These are phyloP conservation scores for Nymphalis io DNA, from an alignment of 1,140 invertebrate genomes.

Conservation along the genomic window DNA sequence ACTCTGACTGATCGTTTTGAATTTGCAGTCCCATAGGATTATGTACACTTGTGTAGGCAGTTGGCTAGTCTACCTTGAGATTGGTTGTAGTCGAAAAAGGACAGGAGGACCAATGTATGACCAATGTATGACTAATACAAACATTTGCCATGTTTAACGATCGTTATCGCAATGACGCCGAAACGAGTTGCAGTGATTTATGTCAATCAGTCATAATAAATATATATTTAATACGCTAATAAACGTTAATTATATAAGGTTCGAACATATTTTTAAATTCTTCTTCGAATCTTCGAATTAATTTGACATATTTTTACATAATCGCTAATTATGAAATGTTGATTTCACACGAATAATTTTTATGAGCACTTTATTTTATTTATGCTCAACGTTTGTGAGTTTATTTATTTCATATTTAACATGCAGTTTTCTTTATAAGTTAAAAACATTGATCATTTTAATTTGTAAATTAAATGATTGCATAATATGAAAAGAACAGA, in stretches of 20 bases:
- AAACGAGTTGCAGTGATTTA: neutral
- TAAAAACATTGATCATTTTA: neutral
- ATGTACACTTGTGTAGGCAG: no score
- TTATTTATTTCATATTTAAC: neutral
- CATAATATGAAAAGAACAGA: no score
- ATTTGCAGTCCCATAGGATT: no score
- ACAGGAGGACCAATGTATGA: no score
- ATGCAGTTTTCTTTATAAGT: neutral
- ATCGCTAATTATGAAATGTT: conserved; percentile 18
- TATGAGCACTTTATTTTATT: conserved; percentile 19
- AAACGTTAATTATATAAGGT: conserved; percentile 4
- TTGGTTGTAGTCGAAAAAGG: no score
- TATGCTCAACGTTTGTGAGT: conserved; percentile 8
- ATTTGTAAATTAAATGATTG: no score
- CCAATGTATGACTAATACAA: no score
- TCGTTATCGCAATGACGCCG: neutral
- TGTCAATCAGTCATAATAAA: neutral
- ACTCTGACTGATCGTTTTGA: no score
- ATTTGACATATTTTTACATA: conserved; percentile 20
- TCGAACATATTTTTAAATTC: neutral
- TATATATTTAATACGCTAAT: neutral
- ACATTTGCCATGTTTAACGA: no score
- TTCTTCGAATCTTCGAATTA: neutral
- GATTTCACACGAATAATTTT: conserved; percentile 11
- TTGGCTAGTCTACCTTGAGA: no score